Evolutionary conservation across 2,797 vertebrate genomes (phyloP).

Genomic region (Parotocinclus haroldoi): DNA sequence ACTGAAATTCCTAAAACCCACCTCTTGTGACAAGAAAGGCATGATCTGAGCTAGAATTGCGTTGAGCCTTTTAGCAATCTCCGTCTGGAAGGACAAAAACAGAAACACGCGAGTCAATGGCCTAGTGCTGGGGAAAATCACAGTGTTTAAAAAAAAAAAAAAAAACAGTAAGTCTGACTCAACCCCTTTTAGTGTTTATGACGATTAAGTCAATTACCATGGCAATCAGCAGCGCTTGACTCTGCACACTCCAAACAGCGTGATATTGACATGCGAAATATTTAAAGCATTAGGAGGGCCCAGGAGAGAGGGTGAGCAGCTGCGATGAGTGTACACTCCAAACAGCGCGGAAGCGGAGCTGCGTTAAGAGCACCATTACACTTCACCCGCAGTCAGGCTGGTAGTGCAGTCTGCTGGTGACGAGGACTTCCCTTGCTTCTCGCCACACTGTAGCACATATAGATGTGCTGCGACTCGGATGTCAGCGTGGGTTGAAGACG

Average conservation of each 20-base stretch:
- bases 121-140: constrained; percentile 37
- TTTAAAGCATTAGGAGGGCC: constrained; percentile 79
- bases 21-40: constrained; percentile 99
- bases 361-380: constrained; percentile 68
- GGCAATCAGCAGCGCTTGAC: constrained; percentile 77
- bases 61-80: constrained; percentile 98
- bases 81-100: constrained; percentile 81
- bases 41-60: constrained; percentile 99
- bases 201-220: constrained; percentile 78
- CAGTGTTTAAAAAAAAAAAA: background rate
- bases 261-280: constrained; percentile 83
- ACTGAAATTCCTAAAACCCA: constrained; percentile 66
- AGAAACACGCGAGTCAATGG: constrained; percentile 51
- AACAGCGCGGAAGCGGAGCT: constrained; percentile 70
- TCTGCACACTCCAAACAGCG: constrained; percentile 78
- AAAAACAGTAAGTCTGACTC: constrained; percentile 50
- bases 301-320: constrained; percentile 72
- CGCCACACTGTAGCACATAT: constrained; percentile 13
- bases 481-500: background rate
- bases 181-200: constrained; percentile 69
- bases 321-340: constrained; percentile 78
- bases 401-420: constrained; percentile 45
- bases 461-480: constrained; percentile 13
- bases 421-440: constrained; percentile 33
- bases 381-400: constrained; percentile 31